Conservation (phyloP, 2,113 vertebrate genomes). For the Atractosteus spatula region DNA sequence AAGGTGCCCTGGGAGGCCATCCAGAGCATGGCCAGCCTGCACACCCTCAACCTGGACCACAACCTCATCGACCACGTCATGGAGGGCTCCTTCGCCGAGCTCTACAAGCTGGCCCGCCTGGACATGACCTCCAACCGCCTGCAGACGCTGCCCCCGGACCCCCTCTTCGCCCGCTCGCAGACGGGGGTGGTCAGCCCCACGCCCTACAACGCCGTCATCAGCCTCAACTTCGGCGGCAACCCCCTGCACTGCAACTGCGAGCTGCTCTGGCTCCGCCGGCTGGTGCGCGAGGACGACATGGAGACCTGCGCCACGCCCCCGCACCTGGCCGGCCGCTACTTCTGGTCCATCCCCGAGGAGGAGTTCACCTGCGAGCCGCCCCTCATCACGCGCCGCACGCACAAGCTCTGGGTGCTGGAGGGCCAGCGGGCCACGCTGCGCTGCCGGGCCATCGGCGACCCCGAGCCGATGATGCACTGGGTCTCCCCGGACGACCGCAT, state of each 20-base stretch:
- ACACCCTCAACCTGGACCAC: slow-evolving; percentile 86
- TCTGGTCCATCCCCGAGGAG: slow-evolving; percentile 87
- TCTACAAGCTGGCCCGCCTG: slow-evolving; percentile 81
- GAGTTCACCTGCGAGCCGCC: slow-evolving; percentile 89
- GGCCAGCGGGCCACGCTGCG: slow-evolving; percentile 81
- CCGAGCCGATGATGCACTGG: slow-evolving; percentile 82
- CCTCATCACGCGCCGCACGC: slow-evolving; percentile 85
- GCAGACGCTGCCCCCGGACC: slow-evolving; percentile 81
- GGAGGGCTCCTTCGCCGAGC: slow-evolving; percentile 80
- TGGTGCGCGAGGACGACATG: slow-evolving; percentile 80
- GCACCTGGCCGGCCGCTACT: slow-evolving; percentile 80
- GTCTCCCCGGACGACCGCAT: slow-evolving; percentile 86
- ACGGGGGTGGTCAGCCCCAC: slow-evolving; percentile 78
- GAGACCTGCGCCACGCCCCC: slow-evolving; percentile 83
- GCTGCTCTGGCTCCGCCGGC: slow-evolving; percentile 80
- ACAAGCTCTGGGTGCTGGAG: slow-evolving; percentile 85
- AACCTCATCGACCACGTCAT: slow-evolving; percentile 84
- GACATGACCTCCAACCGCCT: slow-evolving; percentile 91
- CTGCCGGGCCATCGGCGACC: slow-evolving; percentile 83
- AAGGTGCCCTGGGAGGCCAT: slow-evolving; percentile 85
- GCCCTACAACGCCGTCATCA: slow-evolving; percentile 72
- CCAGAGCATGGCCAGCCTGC: slow-evolving; percentile 82
- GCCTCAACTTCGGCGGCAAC: slow-evolving; percentile 84
- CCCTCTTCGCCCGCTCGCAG: slow-evolving; percentile 78
- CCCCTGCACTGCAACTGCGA: slow-evolving; percentile 91